Base-by-base conservation (phyloP, 1,140 invertebrate species). In the Drosophila ironensis region DNA sequence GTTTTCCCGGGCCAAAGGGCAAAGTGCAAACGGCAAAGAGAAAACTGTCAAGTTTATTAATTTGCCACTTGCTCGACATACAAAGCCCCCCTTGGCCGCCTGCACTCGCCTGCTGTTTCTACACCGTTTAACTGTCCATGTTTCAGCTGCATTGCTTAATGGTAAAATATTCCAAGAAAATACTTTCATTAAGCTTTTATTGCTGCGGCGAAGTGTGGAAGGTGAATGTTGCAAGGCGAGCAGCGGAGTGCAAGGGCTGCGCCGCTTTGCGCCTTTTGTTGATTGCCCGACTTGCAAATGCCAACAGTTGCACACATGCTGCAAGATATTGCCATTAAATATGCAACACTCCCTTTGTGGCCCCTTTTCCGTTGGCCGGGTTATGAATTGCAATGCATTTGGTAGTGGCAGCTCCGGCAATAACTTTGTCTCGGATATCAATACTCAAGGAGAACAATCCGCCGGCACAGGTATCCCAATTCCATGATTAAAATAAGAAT, bases 151-250 rank as follows among this genome's bases (percentile, higher is more conserved):
- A 73, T 70, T 35, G 24, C 51, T 51, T 70, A 74, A 80, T 40
- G 52, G 46, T 27, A 33, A 50, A 53, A 69, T 74, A 61, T 73
- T 53, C 73, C 69, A 57, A 75, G 46, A 38, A 78, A 72, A 63
- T 53, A 51, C 56, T 78, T 78, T 78, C 76, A 81, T 80, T 75
- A 81, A 54, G 66, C 57, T 81, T 80, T 80, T 81, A 80, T 74
- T 66, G 66, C 59, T 56, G 47, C 63, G 37, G 25, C 24, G 5
- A n/a, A 8, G 20, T 12, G 19, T 20, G 12, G 19, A 41, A 28
- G 64, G 14, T n/a, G 16, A 11, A 24, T 9, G n/a, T 9, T 9
- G n/a, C 8, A 4, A 17, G 22, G 30, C n/a, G 35, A 24, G 0
- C 14, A 8, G 33, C 24, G 46, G 14, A 27, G 37, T 37, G 48